Evolutionary conservation across 2,113 vertebrate species (phyloP), one percentile per base, ranked within the genome.

Genomic region (Choloepus hoffmanni): DNA sequence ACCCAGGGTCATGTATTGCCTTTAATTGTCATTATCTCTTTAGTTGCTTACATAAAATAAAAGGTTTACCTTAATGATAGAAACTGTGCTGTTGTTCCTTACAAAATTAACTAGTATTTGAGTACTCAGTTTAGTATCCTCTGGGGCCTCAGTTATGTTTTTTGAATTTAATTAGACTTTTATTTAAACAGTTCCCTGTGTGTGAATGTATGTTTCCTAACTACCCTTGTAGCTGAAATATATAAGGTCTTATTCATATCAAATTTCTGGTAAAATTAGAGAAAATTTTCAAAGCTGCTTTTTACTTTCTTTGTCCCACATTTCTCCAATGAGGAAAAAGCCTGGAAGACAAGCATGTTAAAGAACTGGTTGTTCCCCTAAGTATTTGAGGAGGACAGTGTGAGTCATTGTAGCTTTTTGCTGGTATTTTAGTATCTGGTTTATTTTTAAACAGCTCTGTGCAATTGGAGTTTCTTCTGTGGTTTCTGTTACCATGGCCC

Each of bases 371-470:
- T 98, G 97, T 98, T 97, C 95, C 94, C 95, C 55, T 95, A 89
- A 90, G n/a, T 88, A 0, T 95, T 97, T 90, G 89, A 48, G 86
- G 93, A 94, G 97, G 96, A 74, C 95, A 97, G 97, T 26, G 82
- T 98, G 98, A 98, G 96, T 98, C 98, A 98, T 40, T 96, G 70
- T 95, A 33, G 79, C 95, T 97, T 89, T 94, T 96, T 94, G 95
- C 96, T 98, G 97, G 96, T 98, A 97, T 98, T 97, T 98, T 92
- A 93, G 86, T 96, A 96, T 98, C 97, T 81, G 48, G 96, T 98
- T 98, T 98, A 98, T 98, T 98, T 98, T 98, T 98, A 98, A 98
- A 94, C 81, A 96, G 79, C 92, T 55, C 96, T 97, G 95, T 97
- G 97, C 90, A 96, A 97, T 92, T 92, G 96, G 95, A 97, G 94